phyloP scores from a whole-genome alignment of 2,888 invertebrate genomes.

The Pelosia muscerda region DNA sequence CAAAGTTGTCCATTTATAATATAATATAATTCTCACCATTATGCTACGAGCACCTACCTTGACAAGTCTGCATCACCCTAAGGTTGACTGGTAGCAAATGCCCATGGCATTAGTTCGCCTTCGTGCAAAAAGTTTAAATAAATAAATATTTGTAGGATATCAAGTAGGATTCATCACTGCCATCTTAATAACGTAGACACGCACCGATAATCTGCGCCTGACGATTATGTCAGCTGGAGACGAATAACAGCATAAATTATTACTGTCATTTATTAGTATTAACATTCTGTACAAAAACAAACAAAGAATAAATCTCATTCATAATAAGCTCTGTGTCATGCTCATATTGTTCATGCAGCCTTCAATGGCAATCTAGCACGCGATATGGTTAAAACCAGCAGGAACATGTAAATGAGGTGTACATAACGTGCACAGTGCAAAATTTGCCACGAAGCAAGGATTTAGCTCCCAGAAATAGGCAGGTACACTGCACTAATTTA shows the following conservation, averaged over 20 bases:
- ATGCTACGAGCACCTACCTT: too few species aligned
- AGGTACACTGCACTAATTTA: conserved; percentile 32
- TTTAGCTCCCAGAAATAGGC: conserved; percentile 32
- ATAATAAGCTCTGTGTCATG: conserved; percentile 13
- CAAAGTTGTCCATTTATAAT: too few species aligned
- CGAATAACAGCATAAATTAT: neutral
- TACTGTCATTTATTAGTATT: neutral
- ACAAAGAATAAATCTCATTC: conserved; percentile 5
- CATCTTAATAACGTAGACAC: neutral
- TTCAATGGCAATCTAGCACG: conserved; percentile 42
- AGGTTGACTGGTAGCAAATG: too few species aligned
- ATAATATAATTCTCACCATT: too few species aligned
- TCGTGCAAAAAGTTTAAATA: too few species aligned
- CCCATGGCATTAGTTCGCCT: too few species aligned
- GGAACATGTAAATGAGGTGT: conserved; percentile 20
- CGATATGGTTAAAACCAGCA: conserved; percentile 25
- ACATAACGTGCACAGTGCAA: conserved; percentile 35
- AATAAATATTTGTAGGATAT: too few species aligned
- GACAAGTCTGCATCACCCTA: too few species aligned
- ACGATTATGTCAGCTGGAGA: neutral
- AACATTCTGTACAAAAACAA: neutral
- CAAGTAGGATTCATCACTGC: neutral
- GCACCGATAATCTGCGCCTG: neutral
- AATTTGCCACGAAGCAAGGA: conserved; percentile 34
- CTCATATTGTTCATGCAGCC: too few species aligned